These are phyloP conservation scores for Clitarchus hookeri DNA, from an alignment of 2,888 invertebrate genomes.

Conservation along the genomic window DNA sequence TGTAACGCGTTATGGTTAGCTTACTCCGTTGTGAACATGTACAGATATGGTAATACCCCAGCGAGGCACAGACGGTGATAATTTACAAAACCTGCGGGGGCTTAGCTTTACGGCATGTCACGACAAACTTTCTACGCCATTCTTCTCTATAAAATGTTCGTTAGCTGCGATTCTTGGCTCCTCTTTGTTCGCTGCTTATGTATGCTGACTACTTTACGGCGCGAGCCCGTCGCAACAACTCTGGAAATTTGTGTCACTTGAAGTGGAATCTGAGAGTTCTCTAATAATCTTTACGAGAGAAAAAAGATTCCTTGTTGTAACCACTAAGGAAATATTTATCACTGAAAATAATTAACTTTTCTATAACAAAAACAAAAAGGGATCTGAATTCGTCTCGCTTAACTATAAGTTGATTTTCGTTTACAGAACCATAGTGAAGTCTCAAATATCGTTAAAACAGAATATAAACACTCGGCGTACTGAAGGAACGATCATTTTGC, in stretches of 20 bases:
- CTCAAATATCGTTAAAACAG: no score
- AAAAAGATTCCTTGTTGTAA: no score
- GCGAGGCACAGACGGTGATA: background rate
- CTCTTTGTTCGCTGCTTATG: conserved; percentile 7
- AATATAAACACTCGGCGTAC: no score
- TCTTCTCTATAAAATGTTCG: conserved; percentile 8
- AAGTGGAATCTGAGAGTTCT: background rate
- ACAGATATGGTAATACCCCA: background rate
- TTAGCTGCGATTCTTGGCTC: background rate
- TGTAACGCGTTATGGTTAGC: background rate
- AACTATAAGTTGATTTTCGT: no score
- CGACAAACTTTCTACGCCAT: background rate
- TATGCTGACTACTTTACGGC: background rate
- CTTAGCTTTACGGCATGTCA: background rate
- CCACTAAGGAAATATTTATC: no score
- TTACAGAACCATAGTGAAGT: no score
- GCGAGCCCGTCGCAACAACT: background rate
- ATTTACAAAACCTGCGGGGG: background rate
- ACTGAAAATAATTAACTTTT: no score
- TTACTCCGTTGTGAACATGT: background rate
- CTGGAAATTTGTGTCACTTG: background rate
- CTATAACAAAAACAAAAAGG: no score
- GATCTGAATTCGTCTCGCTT: no score
- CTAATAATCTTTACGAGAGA: no score
- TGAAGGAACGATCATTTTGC: no score